phyloP scores from a whole-genome alignment of 2,888 invertebrate species.

The Doris montereyensis region DNA sequence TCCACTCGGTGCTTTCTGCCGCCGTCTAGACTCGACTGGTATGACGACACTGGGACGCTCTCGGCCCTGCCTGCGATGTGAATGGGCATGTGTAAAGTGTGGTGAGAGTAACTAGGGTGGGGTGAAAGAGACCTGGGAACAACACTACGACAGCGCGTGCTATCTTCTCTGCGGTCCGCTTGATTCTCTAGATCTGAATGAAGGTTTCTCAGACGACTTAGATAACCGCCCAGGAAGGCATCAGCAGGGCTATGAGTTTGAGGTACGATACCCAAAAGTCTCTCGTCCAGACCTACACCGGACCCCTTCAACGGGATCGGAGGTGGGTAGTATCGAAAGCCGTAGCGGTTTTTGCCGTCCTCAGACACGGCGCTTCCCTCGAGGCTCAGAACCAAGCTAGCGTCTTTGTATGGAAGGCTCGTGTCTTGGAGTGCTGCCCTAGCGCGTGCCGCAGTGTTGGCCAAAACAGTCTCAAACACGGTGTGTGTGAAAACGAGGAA shows the following conservation, averaged over 20 bases:
- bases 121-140: conserved; percentile 10
- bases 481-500: conserved; percentile 45
- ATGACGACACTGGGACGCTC: conserved; percentile 47
- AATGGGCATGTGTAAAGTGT: conserved; percentile 37
- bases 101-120: conserved; percentile 4
- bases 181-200: conserved; percentile 41
- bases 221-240: conserved; percentile 44
- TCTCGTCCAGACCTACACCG: conserved; percentile 41
- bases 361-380: conserved; percentile 60
- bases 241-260: conserved; percentile 37
- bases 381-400: conserved; percentile 61
- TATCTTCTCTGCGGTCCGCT: conserved; percentile 37
- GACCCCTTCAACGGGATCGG: conserved; percentile 57
- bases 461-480: conserved; percentile 56
- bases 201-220: conserved; percentile 44
- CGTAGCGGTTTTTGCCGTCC: conserved; percentile 49
- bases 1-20: conserved; percentile 48
- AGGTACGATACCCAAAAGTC: conserved; percentile 38
- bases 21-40: conserved; percentile 46
- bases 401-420: conserved; percentile 54
- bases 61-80: conserved; percentile 37
- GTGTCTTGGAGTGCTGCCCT: conserved; percentile 52
- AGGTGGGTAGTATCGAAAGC: conserved; percentile 61
- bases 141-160: conserved; percentile 28
- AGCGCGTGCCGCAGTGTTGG: conserved; percentile 57